Base-by-base conservation (phyloP, 92 coral and sea anemone genomes). In the Virgularia gustaviana region DNA sequence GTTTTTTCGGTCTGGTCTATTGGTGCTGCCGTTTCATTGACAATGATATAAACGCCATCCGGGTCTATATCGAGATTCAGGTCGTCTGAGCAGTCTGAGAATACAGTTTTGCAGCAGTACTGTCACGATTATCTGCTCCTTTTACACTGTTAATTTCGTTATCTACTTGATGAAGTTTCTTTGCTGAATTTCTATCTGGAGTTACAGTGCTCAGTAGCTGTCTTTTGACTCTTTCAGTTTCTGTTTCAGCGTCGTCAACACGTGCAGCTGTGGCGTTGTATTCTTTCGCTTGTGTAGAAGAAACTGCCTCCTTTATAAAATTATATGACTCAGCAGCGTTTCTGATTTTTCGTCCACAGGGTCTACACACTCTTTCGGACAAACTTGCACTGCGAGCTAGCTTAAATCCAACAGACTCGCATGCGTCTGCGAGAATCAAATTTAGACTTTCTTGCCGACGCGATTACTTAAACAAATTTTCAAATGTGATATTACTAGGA, bases 341-440 rank as follows among this genome's bases (percentile, higher is more conserved):
- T 18, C 75, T 49, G 2, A 77, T 77, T 77, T 77, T 77, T 7
- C 54, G 10, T 20, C 73, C 75, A 59, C 81, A 53, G 65, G 52
- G 51, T 36, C 53, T 32, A 37, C 66, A 51, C 5, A 64, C 47
- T 18, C 81, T 63, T n/a, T 63, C 73, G 6, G 74, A 64, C 28
- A 63, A 63, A 24, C 34, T 28, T 11, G 30, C 12, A 42, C 59
- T 35, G 49, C 49, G 53, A 45, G 25, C 49, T 6, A 64, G 47
- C 38, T 47, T 33, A 4, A 49, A 20, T 43, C 73, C 72, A 18
- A 47, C 67, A 20, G 49, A 22, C 29, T 57, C 31, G 80, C 63
- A 44, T 29, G 53, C 27, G 8, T 77, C n/a, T 10, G 81, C 54
- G 12, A 64, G 51, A 4, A 51, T 53, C 35, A 49, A 41, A 13